Evolutionary conservation across 2,113 vertebrate species (phyloP).

Genomic region (Uropsilus gracilis): DNA sequence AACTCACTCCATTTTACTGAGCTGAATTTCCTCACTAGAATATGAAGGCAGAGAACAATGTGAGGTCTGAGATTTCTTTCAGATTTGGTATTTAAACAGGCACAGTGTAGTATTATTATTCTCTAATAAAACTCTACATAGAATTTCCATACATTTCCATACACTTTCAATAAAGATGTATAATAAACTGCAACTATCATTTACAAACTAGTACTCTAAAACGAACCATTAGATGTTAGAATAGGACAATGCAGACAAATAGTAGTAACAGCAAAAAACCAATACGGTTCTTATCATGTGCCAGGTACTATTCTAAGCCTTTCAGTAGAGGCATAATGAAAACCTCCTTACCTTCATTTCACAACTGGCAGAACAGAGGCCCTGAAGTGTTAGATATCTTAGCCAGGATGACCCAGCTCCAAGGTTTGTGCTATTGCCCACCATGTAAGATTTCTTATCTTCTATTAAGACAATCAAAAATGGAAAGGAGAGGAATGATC

Average conservation of each 20-base stretch:
- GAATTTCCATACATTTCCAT: background rate
- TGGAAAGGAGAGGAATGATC: background rate
- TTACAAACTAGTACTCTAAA: background rate
- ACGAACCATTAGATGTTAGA: background rate
- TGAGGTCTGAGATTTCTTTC: background rate
- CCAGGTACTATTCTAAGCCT: background rate
- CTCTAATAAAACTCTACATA: background rate
- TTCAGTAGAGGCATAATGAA: background rate
- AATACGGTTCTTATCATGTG: fast-evolving
- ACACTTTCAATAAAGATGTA: background rate
- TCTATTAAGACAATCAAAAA: background rate
- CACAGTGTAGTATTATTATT: background rate
- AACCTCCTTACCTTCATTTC: background rate
- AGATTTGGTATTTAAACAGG: background rate
- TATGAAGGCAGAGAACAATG: background rate
- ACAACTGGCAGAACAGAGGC: background rate
- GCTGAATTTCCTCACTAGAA: background rate
- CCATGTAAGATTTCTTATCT: background rate
- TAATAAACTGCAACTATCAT: background rate
- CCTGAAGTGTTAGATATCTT: background rate
- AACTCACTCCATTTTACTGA: background rate
- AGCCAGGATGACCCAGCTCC: background rate
- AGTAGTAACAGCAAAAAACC: background rate
- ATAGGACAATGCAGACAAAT: background rate
- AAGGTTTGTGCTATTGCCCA: too few relatives aligned